These are phyloP conservation scores for Oryzias sinensis DNA, from an alignment of 2,797 vertebrate species.

Conservation along the genomic window DNA sequence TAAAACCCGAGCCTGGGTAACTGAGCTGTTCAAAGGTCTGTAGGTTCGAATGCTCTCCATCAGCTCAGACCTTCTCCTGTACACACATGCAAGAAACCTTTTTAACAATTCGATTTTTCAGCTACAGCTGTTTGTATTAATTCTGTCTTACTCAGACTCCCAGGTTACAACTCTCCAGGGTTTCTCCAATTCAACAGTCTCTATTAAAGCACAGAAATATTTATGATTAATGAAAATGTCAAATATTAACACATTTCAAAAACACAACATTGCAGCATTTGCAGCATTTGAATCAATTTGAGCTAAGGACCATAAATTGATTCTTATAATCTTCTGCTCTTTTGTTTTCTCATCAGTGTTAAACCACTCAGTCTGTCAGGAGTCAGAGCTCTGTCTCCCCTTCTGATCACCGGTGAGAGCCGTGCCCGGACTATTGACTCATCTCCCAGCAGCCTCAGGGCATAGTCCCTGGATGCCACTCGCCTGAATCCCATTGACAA, in stretches of 20 bases:
- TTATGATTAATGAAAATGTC: neutral
- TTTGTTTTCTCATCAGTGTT: too few species aligned
- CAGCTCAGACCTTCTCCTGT: constrained; percentile 40
- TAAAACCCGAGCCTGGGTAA: constrained; percentile 44
- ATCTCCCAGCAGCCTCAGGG: too few species aligned
- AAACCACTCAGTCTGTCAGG: too few species aligned
- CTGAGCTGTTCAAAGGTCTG: constrained; percentile 20
- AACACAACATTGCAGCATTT: neutral
- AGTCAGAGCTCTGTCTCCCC: too few species aligned
- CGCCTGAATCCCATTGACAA: too few species aligned
- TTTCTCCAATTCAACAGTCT: constrained; percentile 6
- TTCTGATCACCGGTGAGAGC: too few species aligned
- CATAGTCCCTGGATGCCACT: too few species aligned
- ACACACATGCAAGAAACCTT: neutral
- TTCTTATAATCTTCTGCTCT: too few species aligned
- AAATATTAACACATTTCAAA: neutral
- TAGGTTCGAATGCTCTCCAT: constrained; percentile 36
- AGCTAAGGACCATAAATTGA: too few species aligned
- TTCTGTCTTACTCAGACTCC: constrained; percentile 17
- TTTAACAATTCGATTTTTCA: too few species aligned
- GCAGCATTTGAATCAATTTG: too few species aligned
- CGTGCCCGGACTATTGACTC: too few species aligned
- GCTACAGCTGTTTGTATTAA: neutral
- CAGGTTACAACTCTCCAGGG: constrained; percentile 47
- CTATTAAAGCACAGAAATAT: constrained; percentile 20